Base-by-base conservation (phyloP, 2,888 invertebrate genomes). In the Hymenopus coronatus region DNA sequence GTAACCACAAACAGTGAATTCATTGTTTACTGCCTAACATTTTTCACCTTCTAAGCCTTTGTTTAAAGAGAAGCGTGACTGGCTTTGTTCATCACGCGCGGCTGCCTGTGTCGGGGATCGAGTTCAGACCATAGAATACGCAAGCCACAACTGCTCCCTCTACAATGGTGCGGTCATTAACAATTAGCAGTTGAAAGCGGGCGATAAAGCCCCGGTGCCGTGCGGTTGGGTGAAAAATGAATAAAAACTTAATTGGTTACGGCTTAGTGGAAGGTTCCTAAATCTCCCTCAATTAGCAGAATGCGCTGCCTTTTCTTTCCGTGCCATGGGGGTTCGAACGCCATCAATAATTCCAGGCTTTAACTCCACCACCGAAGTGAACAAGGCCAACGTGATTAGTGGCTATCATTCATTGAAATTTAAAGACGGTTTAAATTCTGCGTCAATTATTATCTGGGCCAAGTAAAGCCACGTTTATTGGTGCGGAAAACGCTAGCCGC, bases 361-460 rank as follows among this genome's bases (percentile, higher is more conserved):
- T 70, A 70, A 70, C 54, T 70, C 54, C 20, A 70, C 54, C 54
- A 70, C 54, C 54, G 54, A 70, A 70, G 54, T 70, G 54, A 70
- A 70, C 54, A 70, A 70, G 54, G 20, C 54, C 54, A 70, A 70
- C 54, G 82, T 9, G 33, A 82, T 82, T 82, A 87, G 15, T 87
- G 40, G 28, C 33, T 27, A 87, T 87, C 86, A 28, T 82, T 82
- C 87, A 87, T 82, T 87, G 87, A 87, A 82, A 87, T 87, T 87
- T 87, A 87, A 87, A 87, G 87, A 87, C n/a, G 82, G 28, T 87
- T 87, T 87, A 87, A 82, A 87, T 87, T 82, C 82, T 82, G 82
- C 87, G 33, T 82, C 87, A 87, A 87, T 87, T 87, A 87, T 87
- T 87, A 82, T 82, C 82, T 27, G 81, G 54, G 54, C 54, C 54